phyloP scores from a whole-genome alignment of 2,888 invertebrate species.

The Epinotia brunnichana region DNA sequence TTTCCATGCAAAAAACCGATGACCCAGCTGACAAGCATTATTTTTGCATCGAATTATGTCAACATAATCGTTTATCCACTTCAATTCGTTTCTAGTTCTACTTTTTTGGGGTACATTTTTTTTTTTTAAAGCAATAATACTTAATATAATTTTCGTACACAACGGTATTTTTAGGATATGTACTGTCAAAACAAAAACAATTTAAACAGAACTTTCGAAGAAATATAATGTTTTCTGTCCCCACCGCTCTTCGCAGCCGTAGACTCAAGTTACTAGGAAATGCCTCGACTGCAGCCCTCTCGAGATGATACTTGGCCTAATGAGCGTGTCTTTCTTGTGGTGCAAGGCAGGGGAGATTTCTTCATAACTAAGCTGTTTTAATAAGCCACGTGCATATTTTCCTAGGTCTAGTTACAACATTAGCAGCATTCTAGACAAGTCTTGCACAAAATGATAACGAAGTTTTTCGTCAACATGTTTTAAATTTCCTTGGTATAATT shows the following conservation, averaged over 20 bases:
- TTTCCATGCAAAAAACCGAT: neutral
- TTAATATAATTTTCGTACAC: too few relatives aligned
- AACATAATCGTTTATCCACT: neutral
- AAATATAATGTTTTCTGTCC: too few relatives aligned
- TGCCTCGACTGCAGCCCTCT: slow-evolving; percentile 31
- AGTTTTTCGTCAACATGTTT: neutral
- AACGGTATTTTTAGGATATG: too few relatives aligned
- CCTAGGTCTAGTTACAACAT: neutral
- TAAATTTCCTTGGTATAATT: too few relatives aligned
- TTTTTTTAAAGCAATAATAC: too few relatives aligned
- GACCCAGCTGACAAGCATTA: neutral
- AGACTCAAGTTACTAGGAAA: slow-evolving; percentile 41
- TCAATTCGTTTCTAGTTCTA: neutral
- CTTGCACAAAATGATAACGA: neutral
- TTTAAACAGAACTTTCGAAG: neutral
- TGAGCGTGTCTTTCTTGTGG: slow-evolving; percentile 30
- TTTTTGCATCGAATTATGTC: neutral
- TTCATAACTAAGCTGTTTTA: slow-evolving; percentile 17
- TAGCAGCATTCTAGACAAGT: neutral
- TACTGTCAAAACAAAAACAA: neutral
- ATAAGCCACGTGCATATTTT: slow-evolving; percentile 14
- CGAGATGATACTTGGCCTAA: slow-evolving; percentile 43
- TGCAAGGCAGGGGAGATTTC: slow-evolving; percentile 30
- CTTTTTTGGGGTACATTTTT: too few relatives aligned
- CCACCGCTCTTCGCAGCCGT: neutral